Percentiles rank a stretch among this genome's conserved stretches.
Conservation (phyloP, 1,140 invertebrate species). For the Aphelinus atriplicis region DNA sequence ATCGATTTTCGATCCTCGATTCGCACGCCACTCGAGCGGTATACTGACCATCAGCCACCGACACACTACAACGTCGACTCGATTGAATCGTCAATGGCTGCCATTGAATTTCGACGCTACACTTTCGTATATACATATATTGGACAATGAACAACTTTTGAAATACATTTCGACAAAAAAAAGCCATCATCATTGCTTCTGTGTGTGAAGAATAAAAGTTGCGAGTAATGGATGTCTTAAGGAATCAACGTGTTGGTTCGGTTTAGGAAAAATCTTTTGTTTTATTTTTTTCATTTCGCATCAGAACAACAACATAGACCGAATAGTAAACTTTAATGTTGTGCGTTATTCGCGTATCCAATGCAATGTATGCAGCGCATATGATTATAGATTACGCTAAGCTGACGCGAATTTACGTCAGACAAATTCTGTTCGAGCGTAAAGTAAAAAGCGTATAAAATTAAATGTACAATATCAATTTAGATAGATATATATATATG, state of each 20-base stretch:
- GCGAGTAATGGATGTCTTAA: too few relatives aligned
- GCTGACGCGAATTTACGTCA: background rate
- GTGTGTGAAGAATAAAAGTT: too few relatives aligned
- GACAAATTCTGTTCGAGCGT: background rate
- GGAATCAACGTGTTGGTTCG: background rate
- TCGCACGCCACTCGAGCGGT: too few relatives aligned
- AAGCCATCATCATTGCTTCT: too few relatives aligned
- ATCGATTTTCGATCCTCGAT: too few relatives aligned
- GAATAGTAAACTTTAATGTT: constrained; percentile 59
- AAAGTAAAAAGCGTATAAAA: constrained; percentile 3
- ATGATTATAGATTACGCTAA: background rate
- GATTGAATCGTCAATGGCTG: too few relatives aligned
- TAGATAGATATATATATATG: constrained; percentile 1
- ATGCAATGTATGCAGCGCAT: constrained; percentile 26
- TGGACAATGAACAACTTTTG: too few relatives aligned
- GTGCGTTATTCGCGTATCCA: constrained; percentile 50
- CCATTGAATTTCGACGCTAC: too few relatives aligned
- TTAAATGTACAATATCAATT: constrained; percentile 1
- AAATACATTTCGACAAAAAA: too few relatives aligned
- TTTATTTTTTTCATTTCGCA: constrained; percentile 37
- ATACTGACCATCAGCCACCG: too few relatives aligned
- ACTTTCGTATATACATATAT: too few relatives aligned
- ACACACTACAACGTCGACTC: too few relatives aligned
- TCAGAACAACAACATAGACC: constrained; percentile 47
- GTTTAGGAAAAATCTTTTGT: constrained; percentile 50